Base-by-base conservation (phyloP, 1,140 invertebrate genomes). In the Dreissena rostriformis region DNA sequence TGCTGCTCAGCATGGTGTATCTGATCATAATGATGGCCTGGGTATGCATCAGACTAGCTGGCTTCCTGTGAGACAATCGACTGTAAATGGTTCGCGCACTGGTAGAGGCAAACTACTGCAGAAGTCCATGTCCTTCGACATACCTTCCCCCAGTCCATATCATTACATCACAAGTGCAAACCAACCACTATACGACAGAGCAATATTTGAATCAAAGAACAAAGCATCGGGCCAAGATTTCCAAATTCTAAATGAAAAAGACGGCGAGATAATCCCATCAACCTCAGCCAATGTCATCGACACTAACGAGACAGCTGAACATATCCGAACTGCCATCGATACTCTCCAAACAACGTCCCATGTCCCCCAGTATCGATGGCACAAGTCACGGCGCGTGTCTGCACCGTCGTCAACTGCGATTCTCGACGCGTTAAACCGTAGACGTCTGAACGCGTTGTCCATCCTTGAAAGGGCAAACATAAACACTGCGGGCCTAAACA, bases 41-140 rank as follows among this genome's bases (percentile, higher is more conserved):
- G 39, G 8, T 39, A 39, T 39, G 39, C 39, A 39, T 2, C 39
- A 39, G 8, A 39, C 39, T 39, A 39, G 39, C 53, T n/a, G 79
- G 26, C 72, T 57, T 29, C 14, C 52, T 29, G 73, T 39, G 53
- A 24, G 79, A n/a, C 49, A 49, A n/a, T 24, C 61, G 53, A 28
- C 53, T 51, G 17, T 19, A 5, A 28, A 11, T 49, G 26, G n/a
- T 14, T 28, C 14, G 12, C n/a, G 29, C 10, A 80, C 57, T 29
- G 24, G 28, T n/a, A n/a, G 22, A 22, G 26, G 39, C 15, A 29
- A 39, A 8, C 53, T 24, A 15, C 79, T 71, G 0, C 57, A 52
- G 57, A 82, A 82, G 28, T 82, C 80, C 39, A 73, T 75, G 71
- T 82, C 80, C 12, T 82, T 82, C 68, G 80, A 82, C 66, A 29